Evolutionary conservation across 2,888 invertebrate genomes (phyloP), one percentile per base, ranked within the genome.

Genomic region (Sphaeridia pumilis): DNA sequence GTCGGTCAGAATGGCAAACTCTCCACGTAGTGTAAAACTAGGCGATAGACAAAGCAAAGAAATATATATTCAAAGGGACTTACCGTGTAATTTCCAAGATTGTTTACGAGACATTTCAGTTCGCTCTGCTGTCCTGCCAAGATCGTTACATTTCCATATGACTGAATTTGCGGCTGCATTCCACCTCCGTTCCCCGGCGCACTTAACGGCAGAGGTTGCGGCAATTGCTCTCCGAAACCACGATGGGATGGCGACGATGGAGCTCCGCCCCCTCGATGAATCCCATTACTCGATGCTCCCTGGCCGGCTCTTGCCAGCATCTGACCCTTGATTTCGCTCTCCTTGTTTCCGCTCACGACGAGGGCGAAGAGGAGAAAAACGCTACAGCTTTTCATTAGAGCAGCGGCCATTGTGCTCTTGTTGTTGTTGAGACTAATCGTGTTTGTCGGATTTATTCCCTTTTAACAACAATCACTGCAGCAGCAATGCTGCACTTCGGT

Each of bases 81-180:
- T 58, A 65, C 64, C 26, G 64, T 61, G 55, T 65, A 58, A 56
- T 65, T 65, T 45, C 54, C 58, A 28, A 63, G 59, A 55, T 65
- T 65, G 38, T 51, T 57, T 45, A 63, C 61, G 42, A 56, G 57
- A 48, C 64, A 65, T 52, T 58, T 60, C 53, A 65, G 62, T 47
- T 65, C 63, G 34, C 64, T 61, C 22, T 61, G 55, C 53, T 63
- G 61, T 22, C 64, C 64, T 21, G 62, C 63, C 4, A 65, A 54
- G 1, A 65, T 61, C 4, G 64, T 65, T 52, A 65, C 57, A 46
- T 57, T 55, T 20, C 54, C 57, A 22, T 36, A 42, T 22, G 54
- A 51, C 22, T 54, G 50, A 28, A 57, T 57, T 7, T 46, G 31
- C 10, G 56, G 49, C 17, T 42, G 41, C 3, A 3, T 26, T 17